Conservation (phyloP, 2,113 vertebrate species). For the Brachypteracias leptosomus region DNA sequence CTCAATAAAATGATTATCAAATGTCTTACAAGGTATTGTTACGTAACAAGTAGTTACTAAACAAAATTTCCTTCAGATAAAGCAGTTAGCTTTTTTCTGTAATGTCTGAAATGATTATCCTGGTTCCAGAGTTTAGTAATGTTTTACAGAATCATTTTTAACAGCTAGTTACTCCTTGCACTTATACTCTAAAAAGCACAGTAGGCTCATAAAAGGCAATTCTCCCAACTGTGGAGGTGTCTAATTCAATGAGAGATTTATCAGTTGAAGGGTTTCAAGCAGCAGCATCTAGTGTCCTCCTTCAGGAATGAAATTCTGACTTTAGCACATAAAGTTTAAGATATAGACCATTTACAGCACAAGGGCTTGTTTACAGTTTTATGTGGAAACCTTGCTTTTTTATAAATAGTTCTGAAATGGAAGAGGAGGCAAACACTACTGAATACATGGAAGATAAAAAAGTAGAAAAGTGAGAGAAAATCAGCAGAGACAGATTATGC, state of each 20-base stretch:
- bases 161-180: slow-evolving; percentile 17
- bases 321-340: background rate
- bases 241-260: slow-evolving; percentile 48
- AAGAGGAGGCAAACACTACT: background rate
- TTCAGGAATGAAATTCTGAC: slow-evolving; percentile 1
- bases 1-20: background rate
- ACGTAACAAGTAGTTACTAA: background rate
- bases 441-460: background rate
- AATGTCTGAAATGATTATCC: background rate
- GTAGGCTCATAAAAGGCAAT: slow-evolving; percentile 37
- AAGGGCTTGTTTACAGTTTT: background rate
- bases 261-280: background rate
- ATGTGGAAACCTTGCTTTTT: background rate
- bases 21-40: background rate
- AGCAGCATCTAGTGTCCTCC: background rate
- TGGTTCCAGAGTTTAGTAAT: background rate
- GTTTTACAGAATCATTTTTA: slow-evolving; percentile 34
- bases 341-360: background rate
- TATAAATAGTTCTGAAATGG: background rate
- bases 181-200: background rate
- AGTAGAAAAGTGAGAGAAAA: background rate
- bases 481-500: background rate
- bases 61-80: background rate
- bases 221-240: slow-evolving; percentile 6
- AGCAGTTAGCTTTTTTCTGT: background rate